These are phyloP conservation scores for Hymenochirus boettgeri DNA, from an alignment of 2,113 vertebrate species.

Conservation along the genomic window DNA sequence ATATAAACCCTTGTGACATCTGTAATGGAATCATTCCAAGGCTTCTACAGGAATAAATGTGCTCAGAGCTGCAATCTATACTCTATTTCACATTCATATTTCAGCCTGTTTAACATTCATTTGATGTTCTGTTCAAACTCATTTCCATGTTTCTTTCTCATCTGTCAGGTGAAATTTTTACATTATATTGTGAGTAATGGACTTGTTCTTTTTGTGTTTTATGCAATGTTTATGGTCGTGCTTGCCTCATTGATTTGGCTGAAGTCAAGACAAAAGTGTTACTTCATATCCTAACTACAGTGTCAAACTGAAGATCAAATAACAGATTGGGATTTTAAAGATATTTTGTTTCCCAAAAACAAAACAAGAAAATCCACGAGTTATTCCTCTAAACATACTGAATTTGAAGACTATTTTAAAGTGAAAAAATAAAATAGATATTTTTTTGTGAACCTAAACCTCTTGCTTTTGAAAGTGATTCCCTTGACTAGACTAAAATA, in stretches of 20 bases:
- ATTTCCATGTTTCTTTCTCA: conserved; percentile 5
- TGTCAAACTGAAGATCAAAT: not conserved
- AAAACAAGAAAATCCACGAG: too few relatives aligned
- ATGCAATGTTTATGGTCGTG: conserved; percentile 5
- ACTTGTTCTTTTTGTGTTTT: conserved; percentile 5
- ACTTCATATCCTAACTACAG: not conserved
- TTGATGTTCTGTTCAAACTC: conserved; percentile 1
- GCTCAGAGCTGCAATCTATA: not conserved
- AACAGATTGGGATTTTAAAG: not conserved
- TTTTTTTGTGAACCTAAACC: too few relatives aligned
- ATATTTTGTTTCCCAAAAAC: too few relatives aligned
- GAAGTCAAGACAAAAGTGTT: conserved; percentile 3
- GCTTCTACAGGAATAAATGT: not conserved
- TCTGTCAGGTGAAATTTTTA: conserved; percentile 1
- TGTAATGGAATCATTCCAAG: not conserved
- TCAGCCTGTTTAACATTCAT: conserved; percentile 2
- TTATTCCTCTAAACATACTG: too few relatives aligned
- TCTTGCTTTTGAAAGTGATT: too few relatives aligned
- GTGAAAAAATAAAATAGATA: too few relatives aligned
- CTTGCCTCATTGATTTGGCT: conserved; percentile 4
- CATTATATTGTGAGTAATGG: conserved; percentile 1
- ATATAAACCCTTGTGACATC: not conserved
- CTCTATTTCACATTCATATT: not conserved
- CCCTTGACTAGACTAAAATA: too few relatives aligned
- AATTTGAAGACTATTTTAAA: too few relatives aligned